A percentile compares a stretch with the other conserved stretches of the same genome.
These are phyloP conservation scores for Onchidella celtica DNA, from an alignment of 2,888 invertebrate species.

Conservation along the genomic window DNA sequence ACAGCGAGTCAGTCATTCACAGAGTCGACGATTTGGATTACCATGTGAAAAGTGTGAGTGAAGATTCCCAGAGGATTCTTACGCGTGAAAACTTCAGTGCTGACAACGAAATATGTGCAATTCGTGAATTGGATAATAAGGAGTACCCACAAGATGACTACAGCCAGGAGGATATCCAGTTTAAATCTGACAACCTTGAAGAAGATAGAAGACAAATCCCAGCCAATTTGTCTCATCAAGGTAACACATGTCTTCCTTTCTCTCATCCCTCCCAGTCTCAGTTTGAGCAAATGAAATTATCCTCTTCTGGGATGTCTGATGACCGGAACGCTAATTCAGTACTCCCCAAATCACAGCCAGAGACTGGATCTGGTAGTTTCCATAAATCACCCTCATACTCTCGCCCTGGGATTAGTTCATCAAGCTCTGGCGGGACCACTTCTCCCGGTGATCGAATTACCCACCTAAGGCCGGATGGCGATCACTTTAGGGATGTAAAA, in stretches of 20 bases:
- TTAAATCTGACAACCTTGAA: background rate
- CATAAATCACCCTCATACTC: background rate
- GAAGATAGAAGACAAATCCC: background rate
- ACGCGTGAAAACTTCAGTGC: background rate
- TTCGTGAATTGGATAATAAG: background rate
- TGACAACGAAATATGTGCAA: background rate
- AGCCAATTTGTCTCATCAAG: background rate
- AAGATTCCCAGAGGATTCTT: background rate
- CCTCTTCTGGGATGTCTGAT: background rate
- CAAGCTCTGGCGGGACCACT: background rate
- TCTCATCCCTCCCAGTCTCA: background rate
- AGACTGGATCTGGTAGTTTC: background rate
- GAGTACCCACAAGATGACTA: background rate
- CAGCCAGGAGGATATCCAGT: background rate
- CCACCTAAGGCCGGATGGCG: background rate
- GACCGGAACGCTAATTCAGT: background rate
- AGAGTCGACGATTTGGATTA: background rate
- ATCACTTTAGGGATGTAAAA: background rate
- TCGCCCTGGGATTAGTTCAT: too few species aligned
- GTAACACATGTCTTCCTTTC: background rate
- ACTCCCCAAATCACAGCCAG: background rate
- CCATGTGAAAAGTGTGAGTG: background rate
- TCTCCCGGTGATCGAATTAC: background rate
- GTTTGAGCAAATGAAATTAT: conserved; percentile 4
- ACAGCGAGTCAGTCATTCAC: too few species aligned